These are phyloP conservation scores for Acrocephalus scirpaceus DNA, from an alignment of 2,797 vertebrate species.

Conservation along the genomic window DNA sequence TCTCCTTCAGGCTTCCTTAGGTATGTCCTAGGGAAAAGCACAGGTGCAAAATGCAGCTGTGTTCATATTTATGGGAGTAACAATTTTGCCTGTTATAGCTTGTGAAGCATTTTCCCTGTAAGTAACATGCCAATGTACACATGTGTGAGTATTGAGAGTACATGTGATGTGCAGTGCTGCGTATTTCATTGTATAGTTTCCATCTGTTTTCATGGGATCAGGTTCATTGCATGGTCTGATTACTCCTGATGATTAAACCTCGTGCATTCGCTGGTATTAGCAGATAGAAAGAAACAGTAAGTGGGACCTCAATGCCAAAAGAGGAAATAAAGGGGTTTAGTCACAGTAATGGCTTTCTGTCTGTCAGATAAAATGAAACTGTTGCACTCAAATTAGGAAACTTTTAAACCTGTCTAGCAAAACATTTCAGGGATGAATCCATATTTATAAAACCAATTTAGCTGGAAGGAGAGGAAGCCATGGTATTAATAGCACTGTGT, in stretches of 20 bases:
- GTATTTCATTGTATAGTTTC: neutral
- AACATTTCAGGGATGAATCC: neutral
- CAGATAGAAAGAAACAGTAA: neutral
- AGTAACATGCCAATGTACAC: neutral
- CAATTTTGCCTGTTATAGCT: neutral
- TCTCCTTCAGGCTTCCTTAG: neutral
- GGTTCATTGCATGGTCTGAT: neutral
- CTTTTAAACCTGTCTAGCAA: neutral
- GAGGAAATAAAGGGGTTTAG: neutral
- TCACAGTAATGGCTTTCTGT: neutral
- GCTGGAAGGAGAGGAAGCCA: neutral
- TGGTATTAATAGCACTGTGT: constrained; percentile 36
- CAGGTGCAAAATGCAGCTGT: fast-evolving
- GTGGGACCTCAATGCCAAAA: neutral
- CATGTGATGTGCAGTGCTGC: neutral
- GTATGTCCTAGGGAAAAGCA: neutral
- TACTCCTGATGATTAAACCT: neutral
- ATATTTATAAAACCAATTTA: neutral
- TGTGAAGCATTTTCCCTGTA: neutral
- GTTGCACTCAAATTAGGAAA: neutral
- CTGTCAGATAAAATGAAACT: neutral
- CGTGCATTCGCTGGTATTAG: neutral
- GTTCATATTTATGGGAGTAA: neutral
- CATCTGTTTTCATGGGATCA: neutral
- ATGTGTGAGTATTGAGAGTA: neutral